These are phyloP conservation scores for Adelosebastes latens DNA, from an alignment of 2,797 vertebrate genomes.

Conservation along the genomic window DNA sequence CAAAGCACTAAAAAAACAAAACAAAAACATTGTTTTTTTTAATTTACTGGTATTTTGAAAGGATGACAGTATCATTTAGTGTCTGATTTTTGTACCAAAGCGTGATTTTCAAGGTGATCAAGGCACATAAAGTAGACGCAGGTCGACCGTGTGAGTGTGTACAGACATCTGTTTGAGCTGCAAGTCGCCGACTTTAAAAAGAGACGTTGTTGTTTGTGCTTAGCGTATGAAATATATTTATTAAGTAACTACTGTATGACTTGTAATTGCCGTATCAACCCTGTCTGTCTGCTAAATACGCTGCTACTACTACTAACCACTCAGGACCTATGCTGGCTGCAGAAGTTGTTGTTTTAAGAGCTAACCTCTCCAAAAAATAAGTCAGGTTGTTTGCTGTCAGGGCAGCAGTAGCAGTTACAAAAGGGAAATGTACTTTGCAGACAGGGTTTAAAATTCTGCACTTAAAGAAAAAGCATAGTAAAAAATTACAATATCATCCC, in stretches of 20 bases:
- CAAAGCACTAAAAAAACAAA: conserved; percentile 62
- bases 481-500: not conserved
- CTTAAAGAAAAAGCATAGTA: not conserved
- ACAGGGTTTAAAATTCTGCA: conserved; percentile 23
- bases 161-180: not conserved
- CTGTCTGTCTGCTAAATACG: conserved; percentile 34
- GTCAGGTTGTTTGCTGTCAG: conserved; percentile 11
- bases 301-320: conserved; percentile 72
- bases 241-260: conserved; percentile 39
- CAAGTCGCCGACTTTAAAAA: conserved; percentile 20
- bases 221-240: conserved; percentile 49
- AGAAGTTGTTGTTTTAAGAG: not conserved
- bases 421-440: conserved; percentile 21
- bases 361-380: not conserved
- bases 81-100: conserved; percentile 65
- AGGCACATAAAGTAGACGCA: conserved; percentile 31
- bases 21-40: conserved; percentile 2
- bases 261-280: not conserved
- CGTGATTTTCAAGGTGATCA: conserved; percentile 44
- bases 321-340: conserved; percentile 66
- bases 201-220: conserved; percentile 5
- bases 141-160: conserved; percentile 12
- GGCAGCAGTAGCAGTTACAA: not conserved
- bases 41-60: conserved; percentile 40
- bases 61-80: not conserved